Percentiles rank a stretch among this genome's conserved stretches.
These are phyloP conservation scores for Lithobates pipiens DNA, from an alignment of 2,797 vertebrate species.

Conservation along the genomic window DNA sequence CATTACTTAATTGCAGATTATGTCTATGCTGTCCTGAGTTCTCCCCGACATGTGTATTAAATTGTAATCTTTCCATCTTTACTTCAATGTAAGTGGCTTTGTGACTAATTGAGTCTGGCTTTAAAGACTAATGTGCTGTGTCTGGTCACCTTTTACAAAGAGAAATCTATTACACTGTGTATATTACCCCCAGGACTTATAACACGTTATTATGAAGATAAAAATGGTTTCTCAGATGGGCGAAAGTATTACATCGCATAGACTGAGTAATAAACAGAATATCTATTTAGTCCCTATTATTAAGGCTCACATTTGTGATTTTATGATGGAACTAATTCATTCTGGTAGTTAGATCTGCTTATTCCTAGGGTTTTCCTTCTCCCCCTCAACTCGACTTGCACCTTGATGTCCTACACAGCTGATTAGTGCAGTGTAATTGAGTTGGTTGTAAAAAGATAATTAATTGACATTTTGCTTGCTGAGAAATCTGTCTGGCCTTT, in stretches of 20 bases:
- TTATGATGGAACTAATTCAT: constrained; percentile 48
- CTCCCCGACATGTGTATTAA: constrained; percentile 29
- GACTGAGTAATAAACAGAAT: constrained; percentile 64
- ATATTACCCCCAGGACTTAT: constrained; percentile 61
- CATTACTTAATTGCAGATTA: constrained; percentile 49
- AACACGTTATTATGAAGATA: constrained; percentile 48
- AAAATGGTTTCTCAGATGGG: constrained; percentile 53
- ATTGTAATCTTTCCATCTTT: constrained; percentile 34
- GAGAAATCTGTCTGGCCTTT: constrained; percentile 79
- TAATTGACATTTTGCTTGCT: constrained; percentile 74
- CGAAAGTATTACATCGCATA: constrained; percentile 55
- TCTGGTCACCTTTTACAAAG: constrained; percentile 76
- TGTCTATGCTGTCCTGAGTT: constrained; percentile 37
- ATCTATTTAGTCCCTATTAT: constrained; percentile 68
- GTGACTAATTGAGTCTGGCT: constrained; percentile 64
- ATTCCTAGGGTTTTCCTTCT: constrained; percentile 18
- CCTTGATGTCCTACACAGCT: constrained; percentile 74
- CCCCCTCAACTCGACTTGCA: constrained; percentile 41
- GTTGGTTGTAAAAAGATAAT: constrained; percentile 79
- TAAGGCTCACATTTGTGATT: constrained; percentile 59
- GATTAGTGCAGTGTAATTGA: constrained; percentile 79
- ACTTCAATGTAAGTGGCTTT: constrained; percentile 58
- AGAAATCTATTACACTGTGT: constrained; percentile 26
- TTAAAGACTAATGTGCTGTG: constrained; percentile 71
- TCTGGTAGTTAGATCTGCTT: constrained; percentile 46